Evolutionary conservation across 1,140 invertebrate species (phyloP), one percentile per base, ranked within the genome.

Genomic region (Drosophila kurseongensis): DNA sequence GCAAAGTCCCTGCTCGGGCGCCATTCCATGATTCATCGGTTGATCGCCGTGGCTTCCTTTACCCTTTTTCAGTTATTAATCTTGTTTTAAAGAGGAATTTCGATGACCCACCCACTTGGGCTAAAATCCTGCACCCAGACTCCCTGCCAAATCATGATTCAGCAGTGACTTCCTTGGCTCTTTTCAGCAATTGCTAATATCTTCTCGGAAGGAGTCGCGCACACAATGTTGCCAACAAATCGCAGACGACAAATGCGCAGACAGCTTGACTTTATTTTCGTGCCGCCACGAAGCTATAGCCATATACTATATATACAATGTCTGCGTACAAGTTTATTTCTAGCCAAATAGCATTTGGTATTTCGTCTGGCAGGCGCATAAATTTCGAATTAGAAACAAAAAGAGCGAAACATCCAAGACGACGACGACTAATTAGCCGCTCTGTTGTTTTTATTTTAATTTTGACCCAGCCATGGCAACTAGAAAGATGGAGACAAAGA

Each of bases 321-420:
- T 74, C 71, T 65, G 60, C 57, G 65, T 78, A 45, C 67, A 58
- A 55, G 63, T 83, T 83, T 83, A 83, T 83, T 83, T 83, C 77
- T 45, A 66, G 80, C 75, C 60, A 83, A 78, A 83, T 83, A 78
- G 80, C 80, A 83, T 75, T 83, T 83, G 69, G 79, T 78, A 82
- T 82, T 82, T 82, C 27, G 57, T 82, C 69, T 78, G 79, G 74
- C 79, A 82, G 80, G 68, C 75, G 75, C 79, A 82, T 78, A 82
- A 78, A 82, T 82, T 82, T 78, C 62, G 41, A 75, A 62, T 78
- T 78, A 63, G 60, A 77, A 69, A 77, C 75, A 76, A 57, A 75
- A 59, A 65, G 44, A 69, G 44, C 63, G 75, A 82, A 80, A 58
- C 54, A 56, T 14, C 35, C 67, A 76, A 59, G 36, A 50, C 62